These are phyloP conservation scores for Panopea generosa DNA, from an alignment of 2,888 invertebrate species.

Conservation along the genomic window DNA sequence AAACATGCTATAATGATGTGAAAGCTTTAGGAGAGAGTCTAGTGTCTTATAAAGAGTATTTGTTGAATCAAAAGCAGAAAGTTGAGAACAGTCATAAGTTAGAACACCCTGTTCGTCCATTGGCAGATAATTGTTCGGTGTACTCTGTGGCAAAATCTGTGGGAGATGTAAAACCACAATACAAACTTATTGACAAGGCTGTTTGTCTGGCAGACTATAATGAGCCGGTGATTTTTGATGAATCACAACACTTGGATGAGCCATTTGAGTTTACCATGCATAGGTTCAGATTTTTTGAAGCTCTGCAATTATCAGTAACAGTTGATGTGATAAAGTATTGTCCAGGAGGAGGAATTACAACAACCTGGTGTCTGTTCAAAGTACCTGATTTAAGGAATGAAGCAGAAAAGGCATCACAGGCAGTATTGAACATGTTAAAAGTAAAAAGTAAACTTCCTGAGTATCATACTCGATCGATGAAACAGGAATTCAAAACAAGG, in stretches of 20 bases:
- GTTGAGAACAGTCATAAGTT: no score
- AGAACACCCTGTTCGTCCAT: no score
- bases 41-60: no score
- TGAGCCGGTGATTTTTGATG: slow-evolving; percentile 43
- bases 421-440: slow-evolving; percentile 7
- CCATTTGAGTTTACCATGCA: slow-evolving; percentile 27
- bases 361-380: not conserved
- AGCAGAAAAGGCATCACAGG: not conserved
- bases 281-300: slow-evolving; percentile 31
- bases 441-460: slow-evolving; percentile 34
- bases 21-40: no score
- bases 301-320: slow-evolving; percentile 21
- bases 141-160: no score
- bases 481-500: slow-evolving; percentile 25
- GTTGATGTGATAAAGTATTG: not conserved
- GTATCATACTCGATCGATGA: slow-evolving; percentile 42
- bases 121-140: no score
- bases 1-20: no score
- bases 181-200: slow-evolving; percentile 19
- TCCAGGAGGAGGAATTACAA: slow-evolving; percentile 5
- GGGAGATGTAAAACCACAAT: not conserved
- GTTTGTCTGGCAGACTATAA: slow-evolving; percentile 10
- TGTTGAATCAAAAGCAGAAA: no score
- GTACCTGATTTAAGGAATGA: not conserved
- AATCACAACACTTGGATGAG: slow-evolving; percentile 20